phyloP scores from a whole-genome alignment of 2,888 invertebrate species.

The Leptodirus hochenwartii region DNA sequence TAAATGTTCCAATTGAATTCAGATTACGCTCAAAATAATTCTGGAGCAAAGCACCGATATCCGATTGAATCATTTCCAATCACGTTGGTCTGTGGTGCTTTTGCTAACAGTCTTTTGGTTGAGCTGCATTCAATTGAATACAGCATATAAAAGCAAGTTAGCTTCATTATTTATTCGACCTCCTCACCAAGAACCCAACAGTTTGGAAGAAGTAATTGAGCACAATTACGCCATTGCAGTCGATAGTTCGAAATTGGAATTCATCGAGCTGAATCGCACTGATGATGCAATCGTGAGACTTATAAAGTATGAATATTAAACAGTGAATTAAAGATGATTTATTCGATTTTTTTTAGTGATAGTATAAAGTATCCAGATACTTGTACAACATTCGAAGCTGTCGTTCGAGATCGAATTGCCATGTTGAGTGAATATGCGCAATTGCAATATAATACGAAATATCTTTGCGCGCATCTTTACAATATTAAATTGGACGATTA shows the following conservation, averaged over 20 bases:
- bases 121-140: slow-evolving; percentile 13
- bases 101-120: slow-evolving; percentile 13
- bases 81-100: slow-evolving; percentile 8
- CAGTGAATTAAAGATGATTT: slow-evolving; percentile 1
- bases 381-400: too few relatives aligned
- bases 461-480: slow-evolving; percentile 1
- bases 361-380: too few relatives aligned
- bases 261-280: too few relatives aligned
- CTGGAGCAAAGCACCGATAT: slow-evolving; percentile 13
- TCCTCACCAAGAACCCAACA: slow-evolving; percentile 13
- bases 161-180: slow-evolving; percentile 15
- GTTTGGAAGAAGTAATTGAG: slow-evolving; percentile 12
- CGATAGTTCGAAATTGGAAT: slow-evolving; percentile 6
- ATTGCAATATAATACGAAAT: slow-evolving; percentile 2
- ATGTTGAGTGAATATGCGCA: not conserved
- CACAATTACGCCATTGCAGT: slow-evolving; percentile 13
- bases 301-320: too few relatives aligned
- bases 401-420: too few relatives aligned
- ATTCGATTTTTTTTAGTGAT: too few relatives aligned
- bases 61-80: slow-evolving; percentile 6
- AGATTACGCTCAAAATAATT: slow-evolving; percentile 12
- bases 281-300: slow-evolving; percentile 1
- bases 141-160: slow-evolving; percentile 16
- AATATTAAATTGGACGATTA: slow-evolving; percentile 5
- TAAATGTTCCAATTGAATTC: too few relatives aligned